phyloP scores from a whole-genome alignment of 1,140 invertebrate species.

The Ericerus pela region DNA sequence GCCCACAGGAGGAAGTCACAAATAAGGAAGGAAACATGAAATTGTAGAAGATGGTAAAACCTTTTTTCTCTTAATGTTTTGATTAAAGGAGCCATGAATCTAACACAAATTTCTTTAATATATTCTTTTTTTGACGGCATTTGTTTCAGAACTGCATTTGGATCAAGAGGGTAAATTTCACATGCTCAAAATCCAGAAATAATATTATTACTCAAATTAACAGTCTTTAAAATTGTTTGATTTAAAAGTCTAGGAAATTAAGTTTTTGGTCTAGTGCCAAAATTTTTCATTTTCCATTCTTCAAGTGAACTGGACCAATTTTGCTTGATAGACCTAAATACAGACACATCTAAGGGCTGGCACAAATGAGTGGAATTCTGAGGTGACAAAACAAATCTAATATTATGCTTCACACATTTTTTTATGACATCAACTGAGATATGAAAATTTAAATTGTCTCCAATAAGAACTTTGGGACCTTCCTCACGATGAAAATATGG shows the following conservation, averaged over 20 bases:
- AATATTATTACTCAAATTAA: slow-evolving; percentile 19
- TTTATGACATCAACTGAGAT: slow-evolving; percentile 27
- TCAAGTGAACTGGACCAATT: no score
- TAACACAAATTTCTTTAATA: neutral
- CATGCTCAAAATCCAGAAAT: slow-evolving; percentile 24
- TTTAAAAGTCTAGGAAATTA: slow-evolving; percentile 22
- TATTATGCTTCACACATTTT: slow-evolving; percentile 27
- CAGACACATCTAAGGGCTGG: no score
- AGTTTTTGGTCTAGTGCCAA: slow-evolving; percentile 15
- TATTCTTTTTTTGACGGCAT: slow-evolving; percentile 13
- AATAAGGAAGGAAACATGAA: no score
- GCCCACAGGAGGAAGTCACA: no score
- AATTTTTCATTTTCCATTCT: slow-evolving; percentile 15
- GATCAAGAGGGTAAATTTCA: slow-evolving; percentile 24
- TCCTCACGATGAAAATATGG: no score
- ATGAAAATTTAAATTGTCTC: slow-evolving; percentile 32
- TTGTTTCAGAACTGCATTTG: slow-evolving; percentile 19
- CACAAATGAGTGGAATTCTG: no score
- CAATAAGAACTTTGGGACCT: slow-evolving; percentile 24
- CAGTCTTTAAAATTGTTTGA: slow-evolving; percentile 20
- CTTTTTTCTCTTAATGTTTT: no score
- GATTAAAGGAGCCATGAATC: no score
- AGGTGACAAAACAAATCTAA: no score
- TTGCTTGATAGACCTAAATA: no score
- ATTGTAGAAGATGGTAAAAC: no score